These are phyloP conservation scores for Xiphias gladius DNA, from an alignment of 2,113 vertebrate genomes.

Conservation along the genomic window DNA sequence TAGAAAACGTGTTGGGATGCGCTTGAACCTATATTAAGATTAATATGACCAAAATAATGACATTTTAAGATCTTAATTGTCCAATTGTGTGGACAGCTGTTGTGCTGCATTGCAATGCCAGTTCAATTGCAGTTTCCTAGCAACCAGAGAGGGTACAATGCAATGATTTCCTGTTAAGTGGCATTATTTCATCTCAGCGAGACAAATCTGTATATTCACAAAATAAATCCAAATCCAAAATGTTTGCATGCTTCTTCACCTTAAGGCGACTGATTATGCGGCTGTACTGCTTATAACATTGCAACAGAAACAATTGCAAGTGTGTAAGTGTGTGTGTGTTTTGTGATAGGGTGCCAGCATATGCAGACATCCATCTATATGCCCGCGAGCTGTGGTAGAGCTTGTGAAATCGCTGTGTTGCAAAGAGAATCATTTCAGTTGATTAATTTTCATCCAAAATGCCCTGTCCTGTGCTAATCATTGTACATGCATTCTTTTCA, in stretches of 20 bases:
- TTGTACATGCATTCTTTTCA: slow-evolving; percentile 79
- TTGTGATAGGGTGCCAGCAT: background rate
- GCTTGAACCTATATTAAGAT: slow-evolving; percentile 79
- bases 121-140: slow-evolving; percentile 87
- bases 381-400: slow-evolving; percentile 24
- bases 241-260: slow-evolving; percentile 13
- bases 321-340: slow-evolving; percentile 15
- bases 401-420: slow-evolving; percentile 18
- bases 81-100: slow-evolving; percentile 85
- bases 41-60: slow-evolving; percentile 81
- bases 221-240: slow-evolving; percentile 45
- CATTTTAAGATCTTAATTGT: slow-evolving; percentile 86
- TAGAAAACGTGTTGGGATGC: slow-evolving; percentile 72
- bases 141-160: slow-evolving; percentile 83
- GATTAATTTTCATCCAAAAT: slow-evolving; percentile 72
- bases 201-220: slow-evolving; percentile 40
- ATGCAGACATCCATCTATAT: slow-evolving; percentile 17
- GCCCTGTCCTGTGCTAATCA: slow-evolving; percentile 73
- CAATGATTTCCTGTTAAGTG: slow-evolving; percentile 80
- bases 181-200: slow-evolving; percentile 62
- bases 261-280: background rate
- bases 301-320: background rate
- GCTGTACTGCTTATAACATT: background rate
- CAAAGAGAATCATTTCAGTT: slow-evolving; percentile 64
- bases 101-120: slow-evolving; percentile 82